phyloP scores from a whole-genome alignment of 2,797 vertebrate species.

The Coluber constrictor region DNA sequence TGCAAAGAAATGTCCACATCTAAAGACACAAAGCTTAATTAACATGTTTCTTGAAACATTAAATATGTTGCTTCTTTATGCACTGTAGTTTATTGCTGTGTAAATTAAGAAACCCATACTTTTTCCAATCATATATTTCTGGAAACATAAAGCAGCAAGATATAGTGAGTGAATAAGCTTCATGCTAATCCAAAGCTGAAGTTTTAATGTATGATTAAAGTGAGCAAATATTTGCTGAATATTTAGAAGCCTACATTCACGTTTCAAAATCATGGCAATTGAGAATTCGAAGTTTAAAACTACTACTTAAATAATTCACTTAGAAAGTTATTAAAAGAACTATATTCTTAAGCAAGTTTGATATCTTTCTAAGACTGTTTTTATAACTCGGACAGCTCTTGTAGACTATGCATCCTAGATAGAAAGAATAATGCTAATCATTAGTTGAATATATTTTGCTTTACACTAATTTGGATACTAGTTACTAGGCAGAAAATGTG shows the following conservation, averaged over 20 bases:
- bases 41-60: not conserved
- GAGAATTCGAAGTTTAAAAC: constrained; percentile 40
- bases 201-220: not conserved
- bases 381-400: not conserved
- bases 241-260: not conserved
- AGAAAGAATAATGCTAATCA: not conserved
- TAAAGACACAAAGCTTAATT: not conserved
- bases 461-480: constrained; percentile 3
- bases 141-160: not conserved
- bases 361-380: not conserved
- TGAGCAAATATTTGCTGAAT: constrained; percentile 2
- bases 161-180: not conserved
- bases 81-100: not conserved
- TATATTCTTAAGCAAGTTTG: not conserved
- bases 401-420: not conserved
- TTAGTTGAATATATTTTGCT: not conserved
- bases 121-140: not conserved
- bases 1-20: not conserved
- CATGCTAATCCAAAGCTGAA: not conserved
- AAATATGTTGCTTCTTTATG: not conserved
- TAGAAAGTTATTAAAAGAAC: constrained; percentile 29
- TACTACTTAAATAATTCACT: constrained; percentile 32
- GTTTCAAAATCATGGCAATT: constrained; percentile 9
- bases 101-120: constrained; percentile 43
- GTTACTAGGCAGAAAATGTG: not conserved